Evolutionary conservation across 1,140 invertebrate genomes (phyloP).

Genomic region (Parasteatoda tepidariorum): DNA sequence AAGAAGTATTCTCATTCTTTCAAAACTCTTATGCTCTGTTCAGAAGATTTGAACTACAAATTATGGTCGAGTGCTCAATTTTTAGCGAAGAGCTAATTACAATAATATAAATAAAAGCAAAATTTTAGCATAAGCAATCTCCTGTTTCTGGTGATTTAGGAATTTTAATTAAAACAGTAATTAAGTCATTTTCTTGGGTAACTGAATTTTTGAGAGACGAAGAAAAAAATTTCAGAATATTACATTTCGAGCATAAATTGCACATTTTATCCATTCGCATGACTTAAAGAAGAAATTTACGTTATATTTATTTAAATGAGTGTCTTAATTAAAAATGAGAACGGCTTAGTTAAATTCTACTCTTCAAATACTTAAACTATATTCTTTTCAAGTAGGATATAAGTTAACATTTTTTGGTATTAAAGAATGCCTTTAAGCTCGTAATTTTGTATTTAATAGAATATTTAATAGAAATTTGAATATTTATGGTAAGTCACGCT

Average conservation of each 20-base stretch:
- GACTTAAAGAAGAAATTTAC: not conserved
- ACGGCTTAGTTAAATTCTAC: not conserved
- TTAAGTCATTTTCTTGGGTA: constrained; percentile 23
- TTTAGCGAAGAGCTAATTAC: constrained; percentile 2
- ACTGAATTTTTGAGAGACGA: not conserved
- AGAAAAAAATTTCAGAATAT: not conserved
- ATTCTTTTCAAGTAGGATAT: too few relatives aligned
- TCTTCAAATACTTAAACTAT: too few relatives aligned
- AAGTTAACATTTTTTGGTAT: too few relatives aligned
- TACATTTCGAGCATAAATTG: not conserved
- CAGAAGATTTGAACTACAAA: too few relatives aligned
- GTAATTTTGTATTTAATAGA: too few relatives aligned
- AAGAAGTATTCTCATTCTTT: too few relatives aligned
- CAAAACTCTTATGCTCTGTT: too few relatives aligned
- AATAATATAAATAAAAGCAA: constrained; percentile 23
- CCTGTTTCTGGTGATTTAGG: not conserved
- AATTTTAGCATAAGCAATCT: constrained; percentile 12
- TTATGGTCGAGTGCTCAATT: too few relatives aligned
- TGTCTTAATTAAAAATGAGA: constrained; percentile 42
- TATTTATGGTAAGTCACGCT: too few relatives aligned
- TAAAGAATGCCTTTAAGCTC: too few relatives aligned
- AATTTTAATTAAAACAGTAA: constrained; percentile 53
- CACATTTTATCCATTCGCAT: not conserved
- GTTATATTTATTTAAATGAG: constrained; percentile 40
- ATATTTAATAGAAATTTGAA: too few relatives aligned